Evolutionary conservation across 2,888 invertebrate species (phyloP).

Genomic region (Nipponacmea schrenckii): DNA sequence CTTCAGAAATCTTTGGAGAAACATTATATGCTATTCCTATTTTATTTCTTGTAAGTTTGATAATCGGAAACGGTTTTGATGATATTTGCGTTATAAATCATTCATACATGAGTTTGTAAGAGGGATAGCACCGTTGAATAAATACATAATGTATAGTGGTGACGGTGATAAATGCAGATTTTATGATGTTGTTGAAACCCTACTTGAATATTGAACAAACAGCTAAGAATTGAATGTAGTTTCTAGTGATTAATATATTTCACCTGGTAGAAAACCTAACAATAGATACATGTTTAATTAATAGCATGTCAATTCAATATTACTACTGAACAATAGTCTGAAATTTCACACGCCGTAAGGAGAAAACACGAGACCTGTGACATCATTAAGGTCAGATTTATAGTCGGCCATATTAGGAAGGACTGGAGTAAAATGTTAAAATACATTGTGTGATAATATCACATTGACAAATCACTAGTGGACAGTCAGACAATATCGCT

Average conservation of each 20-base stretch:
- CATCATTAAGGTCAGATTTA: not conserved
- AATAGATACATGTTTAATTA: constrained; percentile 3
- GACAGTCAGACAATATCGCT: not conserved
- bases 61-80: no score
- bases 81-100: no score
- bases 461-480: not conserved
- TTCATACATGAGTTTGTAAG: no score
- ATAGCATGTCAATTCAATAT: not conserved
- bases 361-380: not conserved
- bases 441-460: constrained; percentile 8
- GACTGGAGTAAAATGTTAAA: not conserved
- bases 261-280: not conserved
- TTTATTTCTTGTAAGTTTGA: no score
- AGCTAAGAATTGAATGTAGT: not conserved
- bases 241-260: not conserved
- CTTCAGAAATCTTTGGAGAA: no score
- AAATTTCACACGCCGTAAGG: not conserved
- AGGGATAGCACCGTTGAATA: no score
- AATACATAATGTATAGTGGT: no score
- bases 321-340: not conserved
- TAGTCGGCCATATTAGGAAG: not conserved
- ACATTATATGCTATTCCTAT: no score
- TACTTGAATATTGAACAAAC: constrained; percentile 7
- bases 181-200: constrained; percentile 2
- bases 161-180: not conserved